phyloP scores from a whole-genome alignment of 2,797 vertebrate species.

The Paedocypris micromegethes region DNA sequence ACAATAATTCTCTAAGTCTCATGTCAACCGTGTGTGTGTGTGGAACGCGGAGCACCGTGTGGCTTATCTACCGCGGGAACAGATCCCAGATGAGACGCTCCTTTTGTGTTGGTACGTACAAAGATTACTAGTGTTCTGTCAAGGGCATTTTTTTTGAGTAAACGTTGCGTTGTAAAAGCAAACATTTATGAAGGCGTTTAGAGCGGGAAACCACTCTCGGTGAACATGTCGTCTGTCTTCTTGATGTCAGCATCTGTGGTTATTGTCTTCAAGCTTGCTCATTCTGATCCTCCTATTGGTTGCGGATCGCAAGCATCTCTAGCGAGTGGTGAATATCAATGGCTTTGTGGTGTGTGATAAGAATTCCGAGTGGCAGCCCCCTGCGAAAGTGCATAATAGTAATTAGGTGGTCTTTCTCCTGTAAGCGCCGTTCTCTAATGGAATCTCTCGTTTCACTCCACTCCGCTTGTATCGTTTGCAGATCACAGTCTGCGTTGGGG shows the following conservation, averaged over 20 bases:
- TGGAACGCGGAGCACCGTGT: conserved; percentile 16
- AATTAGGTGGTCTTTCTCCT: conserved; percentile 42
- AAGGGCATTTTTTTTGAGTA: neutral
- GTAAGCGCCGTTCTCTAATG: conserved; percentile 38
- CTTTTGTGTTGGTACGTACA: neutral
- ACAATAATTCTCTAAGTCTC: neutral
- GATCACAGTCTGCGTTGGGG: neutral
- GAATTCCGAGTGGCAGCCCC: conserved; percentile 39
- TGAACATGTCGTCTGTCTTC: conserved; percentile 2
- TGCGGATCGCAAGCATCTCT: neutral
- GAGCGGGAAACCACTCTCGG: conserved; percentile 3
- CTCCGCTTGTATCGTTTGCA: neutral
- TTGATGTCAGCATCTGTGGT: conserved; percentile 7
- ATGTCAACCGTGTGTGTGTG: conserved; percentile 10
- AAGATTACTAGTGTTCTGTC: neutral
- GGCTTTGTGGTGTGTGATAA: conserved; percentile 18
- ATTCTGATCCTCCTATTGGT: conserved; percentile 1
- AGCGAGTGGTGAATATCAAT: conserved; percentile 45
- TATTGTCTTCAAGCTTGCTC: conserved; percentile 4
- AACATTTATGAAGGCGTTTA: conserved; percentile 5
- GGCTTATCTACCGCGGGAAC: neutral
- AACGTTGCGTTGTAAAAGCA: neutral
- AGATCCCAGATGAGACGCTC: neutral
- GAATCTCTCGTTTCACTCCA: conserved; percentile 22
- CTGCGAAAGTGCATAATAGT: conserved; percentile 46